Base-by-base conservation (phyloP, 2,113 vertebrate species). In the Centropus unirufus region DNA sequence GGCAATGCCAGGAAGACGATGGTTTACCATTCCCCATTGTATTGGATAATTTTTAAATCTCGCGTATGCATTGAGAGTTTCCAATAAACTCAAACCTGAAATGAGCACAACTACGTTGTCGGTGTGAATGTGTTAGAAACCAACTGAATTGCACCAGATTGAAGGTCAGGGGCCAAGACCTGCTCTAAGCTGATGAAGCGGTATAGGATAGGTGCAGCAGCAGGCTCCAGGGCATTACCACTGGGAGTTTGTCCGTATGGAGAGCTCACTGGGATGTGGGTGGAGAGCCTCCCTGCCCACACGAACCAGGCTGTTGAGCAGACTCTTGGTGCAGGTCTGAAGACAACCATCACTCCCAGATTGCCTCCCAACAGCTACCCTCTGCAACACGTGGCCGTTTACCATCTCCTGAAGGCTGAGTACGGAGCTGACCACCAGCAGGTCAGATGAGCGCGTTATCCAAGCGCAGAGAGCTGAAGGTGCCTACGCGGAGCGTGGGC, bases 331-430 rank as follows among this genome's bases (percentile, higher is more conserved):
- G 22, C 13, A n/a, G 47, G n/a, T 76, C 80, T 87, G 66, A 68
- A 77, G 52, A 42, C 2, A 49, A 34, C 52, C 32, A n/a, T 66
- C 26, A 16, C 34, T 61, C 19, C 16, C 36, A 36, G 46, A 6
- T 39, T 34, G 26, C 68, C 34, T 74, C 72, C 77, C 42, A 21
- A 23, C 57, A 67, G 24, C 29, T 47, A 40, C 17, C 51, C 67
- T 36, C 52, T 69, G 11, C 74, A 47, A 10, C 27, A 10, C 7
- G 2, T 0, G 0, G 30, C 8, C 5, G 0, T 20, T 54, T 4
- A 22, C 29, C 18, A 1, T 57, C 64, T 73, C 93, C 55, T 76
- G 39, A 59, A 52, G 55, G 72, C 27, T 2, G 6, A 1, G 22
- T 11, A 16, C 68, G 74, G 72, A 27, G 52, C 90, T 29, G 47